Evolutionary conservation across 2,888 invertebrate species (phyloP).

Genomic region (Pristionchus exspectatus): DNA sequence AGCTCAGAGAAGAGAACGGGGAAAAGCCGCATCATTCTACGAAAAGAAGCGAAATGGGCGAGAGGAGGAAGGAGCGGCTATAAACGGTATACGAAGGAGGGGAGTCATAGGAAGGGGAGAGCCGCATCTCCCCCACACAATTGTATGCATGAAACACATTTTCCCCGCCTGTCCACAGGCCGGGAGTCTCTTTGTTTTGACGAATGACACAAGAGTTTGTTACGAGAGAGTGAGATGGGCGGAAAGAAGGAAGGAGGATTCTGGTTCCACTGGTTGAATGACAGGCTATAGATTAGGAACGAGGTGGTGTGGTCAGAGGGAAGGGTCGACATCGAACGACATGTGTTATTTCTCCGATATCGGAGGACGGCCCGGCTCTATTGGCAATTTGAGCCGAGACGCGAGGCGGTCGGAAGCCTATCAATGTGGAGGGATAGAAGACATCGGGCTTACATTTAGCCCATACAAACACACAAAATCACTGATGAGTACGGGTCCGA

Average conservation of each 20-base stretch:
- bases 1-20: background rate
- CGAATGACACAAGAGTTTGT: background rate
- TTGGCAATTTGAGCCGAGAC: constrained; percentile 2
- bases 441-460: background rate
- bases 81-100: constrained; percentile 15
- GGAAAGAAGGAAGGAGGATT: background rate
- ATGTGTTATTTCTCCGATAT: constrained; percentile 1
- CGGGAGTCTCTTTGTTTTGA: constrained; percentile 7
- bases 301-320: background rate
- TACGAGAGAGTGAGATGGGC: background rate
- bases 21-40: background rate
- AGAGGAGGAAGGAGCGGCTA: background rate
- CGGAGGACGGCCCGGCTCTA: background rate
- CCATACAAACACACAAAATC: too few species aligned
- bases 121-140: background rate
- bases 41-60: background rate
- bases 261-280: background rate
- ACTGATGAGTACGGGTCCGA: too few species aligned
- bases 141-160: constrained; percentile 42
- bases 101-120: background rate
- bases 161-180: background rate
- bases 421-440: background rate
- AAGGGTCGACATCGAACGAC: background rate
- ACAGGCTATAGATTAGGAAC: background rate
- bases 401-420: constrained; percentile 8